Evolutionary conservation across 2,888 invertebrate species (phyloP).

Genomic region (Megalurothrips usitatus): DNA sequence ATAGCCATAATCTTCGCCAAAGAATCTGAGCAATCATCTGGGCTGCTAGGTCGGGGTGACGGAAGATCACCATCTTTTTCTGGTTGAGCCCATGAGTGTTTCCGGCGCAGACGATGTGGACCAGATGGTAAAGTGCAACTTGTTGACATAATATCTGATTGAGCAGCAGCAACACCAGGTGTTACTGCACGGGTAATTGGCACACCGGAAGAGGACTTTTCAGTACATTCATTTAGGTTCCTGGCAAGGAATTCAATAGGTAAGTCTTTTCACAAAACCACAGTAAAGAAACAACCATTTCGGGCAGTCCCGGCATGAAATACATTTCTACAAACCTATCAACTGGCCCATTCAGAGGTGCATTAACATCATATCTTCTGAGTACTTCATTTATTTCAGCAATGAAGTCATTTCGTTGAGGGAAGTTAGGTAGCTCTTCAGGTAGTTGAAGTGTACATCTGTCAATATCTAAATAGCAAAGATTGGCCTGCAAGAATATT

Average conservation of each 20-base stretch:
- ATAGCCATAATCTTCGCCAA: slow-evolving; percentile 71
- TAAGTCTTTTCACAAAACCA: neutral
- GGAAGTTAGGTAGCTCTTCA: slow-evolving; percentile 91
- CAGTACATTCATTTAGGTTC: neutral
- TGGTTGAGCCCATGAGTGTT: slow-evolving; percentile 59
- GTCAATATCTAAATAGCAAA: slow-evolving; percentile 96
- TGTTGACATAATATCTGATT: slow-evolving; percentile 67
- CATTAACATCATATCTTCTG: slow-evolving; percentile 59
- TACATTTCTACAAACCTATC: slow-evolving; percentile 32
- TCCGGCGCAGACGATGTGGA: slow-evolving; percentile 60
- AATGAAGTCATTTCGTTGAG: slow-evolving; percentile 80
- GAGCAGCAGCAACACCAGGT: slow-evolving; percentile 38
- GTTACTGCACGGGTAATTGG: neutral
- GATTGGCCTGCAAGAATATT: slow-evolving; percentile 63
- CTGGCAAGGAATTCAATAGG: neutral
- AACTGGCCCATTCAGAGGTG: slow-evolving; percentile 43
- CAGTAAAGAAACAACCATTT: slow-evolving; percentile 4
- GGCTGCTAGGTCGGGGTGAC: neutral
- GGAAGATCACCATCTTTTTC: neutral
- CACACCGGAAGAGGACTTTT: neutral
- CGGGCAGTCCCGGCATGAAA: slow-evolving; percentile 31
- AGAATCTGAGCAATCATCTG: slow-evolving; percentile 35
- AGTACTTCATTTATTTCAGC: slow-evolving; percentile 66
- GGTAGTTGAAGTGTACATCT: slow-evolving; percentile 87
- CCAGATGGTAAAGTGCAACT: slow-evolving; percentile 71